Evolutionary conservation across 2,797 vertebrate genomes (phyloP).

Genomic region (Platalea minor): DNA sequence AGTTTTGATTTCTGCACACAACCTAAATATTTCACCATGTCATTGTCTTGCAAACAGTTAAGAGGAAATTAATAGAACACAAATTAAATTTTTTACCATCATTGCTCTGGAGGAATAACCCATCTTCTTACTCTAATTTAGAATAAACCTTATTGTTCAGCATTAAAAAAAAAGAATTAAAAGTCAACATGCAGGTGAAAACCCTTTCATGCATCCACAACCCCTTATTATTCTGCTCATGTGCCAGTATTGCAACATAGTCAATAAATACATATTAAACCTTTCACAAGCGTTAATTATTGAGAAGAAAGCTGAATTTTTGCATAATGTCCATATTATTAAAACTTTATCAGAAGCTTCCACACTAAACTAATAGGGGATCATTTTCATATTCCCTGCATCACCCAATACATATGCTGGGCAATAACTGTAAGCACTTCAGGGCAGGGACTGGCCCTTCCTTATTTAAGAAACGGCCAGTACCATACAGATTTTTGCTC

Average conservation of each 20-base stretch:
- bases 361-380: background rate
- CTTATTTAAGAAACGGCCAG: background rate
- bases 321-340: background rate
- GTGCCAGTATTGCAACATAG: background rate
- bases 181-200: constrained; percentile 13
- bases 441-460: background rate
- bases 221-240: background rate
- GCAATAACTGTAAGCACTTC: background rate
- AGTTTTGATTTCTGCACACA: background rate
- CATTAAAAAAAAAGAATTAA: background rate
- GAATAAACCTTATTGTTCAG: constrained; percentile 1
- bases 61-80: constrained; percentile 8
- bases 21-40: background rate
- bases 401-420: background rate
- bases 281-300: background rate
- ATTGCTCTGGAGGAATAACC: background rate
- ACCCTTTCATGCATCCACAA: background rate
- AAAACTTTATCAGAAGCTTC: constrained; percentile 16
- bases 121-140: constrained; percentile 23
- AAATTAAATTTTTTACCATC: background rate
- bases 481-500: background rate
- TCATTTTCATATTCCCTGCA: background rate
- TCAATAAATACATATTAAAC: constrained; percentile 29
- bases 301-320: constrained; percentile 14
- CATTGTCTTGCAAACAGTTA: constrained; percentile 5